Percentiles rank a stretch among this genome's conserved stretches.
phyloP scores from a whole-genome alignment of 2,888 invertebrate species.

The Brachynemurus nebulosus region DNA sequence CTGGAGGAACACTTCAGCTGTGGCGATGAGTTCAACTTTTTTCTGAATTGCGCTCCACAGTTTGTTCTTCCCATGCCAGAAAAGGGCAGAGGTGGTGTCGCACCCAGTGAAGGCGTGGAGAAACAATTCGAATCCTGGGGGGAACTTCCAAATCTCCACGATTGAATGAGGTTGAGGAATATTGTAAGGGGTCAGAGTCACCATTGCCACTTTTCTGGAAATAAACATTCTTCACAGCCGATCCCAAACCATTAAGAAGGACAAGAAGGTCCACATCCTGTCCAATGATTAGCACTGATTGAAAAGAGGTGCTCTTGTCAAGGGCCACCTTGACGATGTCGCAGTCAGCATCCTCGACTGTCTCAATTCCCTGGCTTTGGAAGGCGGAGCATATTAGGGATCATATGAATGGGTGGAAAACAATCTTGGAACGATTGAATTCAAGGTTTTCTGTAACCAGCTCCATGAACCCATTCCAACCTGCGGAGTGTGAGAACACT shows the following conservation, averaged over 20 bases:
- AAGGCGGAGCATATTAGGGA: too few relatives aligned
- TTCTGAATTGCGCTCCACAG: too few relatives aligned
- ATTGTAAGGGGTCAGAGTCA: neutral
- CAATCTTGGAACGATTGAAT: too few relatives aligned
- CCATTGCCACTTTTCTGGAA: neutral
- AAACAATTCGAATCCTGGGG: neutral
- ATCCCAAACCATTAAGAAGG: neutral
- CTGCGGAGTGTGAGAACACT: too few relatives aligned
- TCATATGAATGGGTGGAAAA: too few relatives aligned
- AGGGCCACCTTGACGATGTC: neutral
- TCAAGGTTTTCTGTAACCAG: too few relatives aligned
- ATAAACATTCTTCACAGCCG: neutral
- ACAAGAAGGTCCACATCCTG: neutral
- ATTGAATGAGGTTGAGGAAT: neutral
- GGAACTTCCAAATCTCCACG: neutral
- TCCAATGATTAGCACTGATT: neutral
- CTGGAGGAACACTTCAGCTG: too few relatives aligned
- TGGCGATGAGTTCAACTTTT: too few relatives aligned
- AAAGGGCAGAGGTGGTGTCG: slow-evolving; percentile 12
- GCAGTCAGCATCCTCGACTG: slow-evolving; percentile 1
- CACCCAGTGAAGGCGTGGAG: slow-evolving; percentile 11
- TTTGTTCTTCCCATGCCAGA: too few relatives aligned
- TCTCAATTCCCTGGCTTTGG: too few relatives aligned
- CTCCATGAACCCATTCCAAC: too few relatives aligned
- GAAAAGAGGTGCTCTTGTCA: neutral